These are phyloP conservation scores for Circaetus cinerascens DNA, from an alignment of 2,113 vertebrate genomes.

Conservation along the genomic window DNA sequence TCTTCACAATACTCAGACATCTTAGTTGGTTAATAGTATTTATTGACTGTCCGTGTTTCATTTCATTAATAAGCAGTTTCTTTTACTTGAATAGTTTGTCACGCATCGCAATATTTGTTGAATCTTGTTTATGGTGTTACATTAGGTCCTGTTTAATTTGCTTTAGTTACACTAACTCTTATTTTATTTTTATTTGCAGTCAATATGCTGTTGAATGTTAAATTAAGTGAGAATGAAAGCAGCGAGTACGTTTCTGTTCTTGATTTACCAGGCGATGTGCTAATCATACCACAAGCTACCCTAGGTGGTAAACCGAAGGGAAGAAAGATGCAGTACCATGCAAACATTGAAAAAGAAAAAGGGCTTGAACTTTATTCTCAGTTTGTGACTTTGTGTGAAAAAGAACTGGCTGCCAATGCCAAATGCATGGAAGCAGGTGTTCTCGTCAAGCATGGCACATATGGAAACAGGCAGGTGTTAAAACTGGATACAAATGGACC, in stretches of 20 bases:
- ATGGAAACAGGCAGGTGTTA: slow-evolving; percentile 91
- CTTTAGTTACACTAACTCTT: slow-evolving; percentile 1
- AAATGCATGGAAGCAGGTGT: slow-evolving; percentile 70
- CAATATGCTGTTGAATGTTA: slow-evolving; percentile 82
- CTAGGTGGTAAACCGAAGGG: slow-evolving; percentile 89
- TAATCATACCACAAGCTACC: slow-evolving; percentile 93
- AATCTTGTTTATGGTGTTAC: background rate
- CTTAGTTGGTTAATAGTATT: background rate
- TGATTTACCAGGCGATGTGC: slow-evolving; percentile 85
- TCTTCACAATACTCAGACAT: background rate
- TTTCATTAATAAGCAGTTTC: background rate
- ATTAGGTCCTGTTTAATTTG: background rate
- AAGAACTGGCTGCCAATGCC: slow-evolving; percentile 71
- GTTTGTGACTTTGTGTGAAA: slow-evolving; percentile 84
- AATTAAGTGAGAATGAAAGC: slow-evolving; percentile 84
- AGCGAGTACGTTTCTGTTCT: slow-evolving; percentile 83
- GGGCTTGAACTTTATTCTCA: slow-evolving; percentile 82
- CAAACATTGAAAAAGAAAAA: slow-evolving; percentile 88
- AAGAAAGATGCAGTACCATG: slow-evolving; percentile 90
- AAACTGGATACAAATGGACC: slow-evolving; percentile 92
- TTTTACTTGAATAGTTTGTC: background rate
- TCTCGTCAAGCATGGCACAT: slow-evolving; percentile 83
- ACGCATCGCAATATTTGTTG: background rate
- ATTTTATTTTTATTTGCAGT: slow-evolving; percentile 73
- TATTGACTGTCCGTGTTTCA: background rate